Evolutionary conservation across 2,113 vertebrate species (phyloP), one percentile per base, ranked within the genome.

Genomic region (Microcebus lehilahytsara): DNA sequence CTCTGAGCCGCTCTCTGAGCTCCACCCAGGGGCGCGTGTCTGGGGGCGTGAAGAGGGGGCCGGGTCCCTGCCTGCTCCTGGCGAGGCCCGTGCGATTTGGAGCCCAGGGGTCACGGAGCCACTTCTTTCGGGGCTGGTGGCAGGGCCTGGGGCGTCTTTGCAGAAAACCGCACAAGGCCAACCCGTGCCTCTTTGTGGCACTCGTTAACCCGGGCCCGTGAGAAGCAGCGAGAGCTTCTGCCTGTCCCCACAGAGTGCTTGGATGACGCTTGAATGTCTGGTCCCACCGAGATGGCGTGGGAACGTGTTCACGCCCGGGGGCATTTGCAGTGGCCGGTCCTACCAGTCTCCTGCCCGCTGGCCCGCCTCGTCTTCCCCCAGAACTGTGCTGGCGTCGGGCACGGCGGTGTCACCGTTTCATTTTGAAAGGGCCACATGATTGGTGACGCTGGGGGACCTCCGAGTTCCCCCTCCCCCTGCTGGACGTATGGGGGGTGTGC

Each of bases 211-310:
- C 2, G 19, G 49, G 71, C 34, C 51, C 32, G 11, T 0, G 0
- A 19, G 12, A 27, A 72, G 37, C 56, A 6, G 42, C 30, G 0
- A 11, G 4, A 20, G 37, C 11, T 7, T 49, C 66, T 53, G 85
- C 51, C 37, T 22, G 8, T 12, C n/a, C 49, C 56, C 34, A 75
- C 1, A 8, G 40, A 25, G 34, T 32, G 13, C 66, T 60, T 27
- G 8, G 85, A 19, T 25, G 22, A 32, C 9, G 11, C 4, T 3
- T 6, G 32, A 32, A 27, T 11, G 3, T 62, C 3, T 23, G 72
- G 56, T 23, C 5, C 23, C 60, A 1, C 9, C 19, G 51, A 64
- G 14, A 1, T 0, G 1, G 22, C 2, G 1, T 14, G 4, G n/a
- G 19, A 6, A 11, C 0, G 0, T 19, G 16, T 25, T 19, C 56